These are phyloP conservation scores for Vulpes ferrilata DNA, from an alignment of 2,113 vertebrate species.

Conservation along the genomic window DNA sequence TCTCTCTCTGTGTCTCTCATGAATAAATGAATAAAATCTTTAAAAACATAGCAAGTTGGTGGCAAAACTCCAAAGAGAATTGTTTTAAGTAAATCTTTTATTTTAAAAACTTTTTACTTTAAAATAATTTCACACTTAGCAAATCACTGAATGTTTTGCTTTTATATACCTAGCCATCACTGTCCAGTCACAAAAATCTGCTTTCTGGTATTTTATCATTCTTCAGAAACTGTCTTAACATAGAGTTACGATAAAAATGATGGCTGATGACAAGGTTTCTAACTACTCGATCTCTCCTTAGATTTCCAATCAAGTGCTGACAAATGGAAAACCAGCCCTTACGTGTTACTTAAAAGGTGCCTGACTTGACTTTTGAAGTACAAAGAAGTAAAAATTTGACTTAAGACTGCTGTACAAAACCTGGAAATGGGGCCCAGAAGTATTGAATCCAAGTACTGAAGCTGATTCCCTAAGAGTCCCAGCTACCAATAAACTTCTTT, in stretches of 20 bases:
- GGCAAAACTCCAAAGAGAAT: neutral
- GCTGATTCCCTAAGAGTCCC: neutral
- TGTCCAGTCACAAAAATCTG: constrained; percentile 5
- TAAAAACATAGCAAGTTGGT: neutral
- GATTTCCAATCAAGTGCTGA: constrained; percentile 8
- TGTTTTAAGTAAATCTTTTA: neutral
- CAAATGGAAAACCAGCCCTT: constrained; percentile 22
- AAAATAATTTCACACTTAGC: constrained; percentile 50
- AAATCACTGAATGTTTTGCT: constrained; percentile 32
- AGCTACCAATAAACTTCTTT: neutral
- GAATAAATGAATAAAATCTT: too few relatives aligned
- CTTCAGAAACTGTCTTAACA: constrained; percentile 34
- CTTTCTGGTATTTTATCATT: constrained; percentile 10
- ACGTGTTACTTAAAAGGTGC: constrained; percentile 48
- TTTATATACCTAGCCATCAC: neutral
- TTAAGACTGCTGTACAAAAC: constrained; percentile 40
- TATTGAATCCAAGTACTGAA: neutral
- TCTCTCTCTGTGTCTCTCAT: too few relatives aligned
- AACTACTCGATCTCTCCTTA: neutral
- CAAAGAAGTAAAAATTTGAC: constrained; percentile 10
- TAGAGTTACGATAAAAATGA: constrained; percentile 35
- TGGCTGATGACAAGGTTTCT: neutral
- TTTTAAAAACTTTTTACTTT: constrained; percentile 18
- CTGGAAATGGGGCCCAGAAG: neutral
- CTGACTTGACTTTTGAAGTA: constrained; percentile 42